These are phyloP conservation scores for Hypena proboscidalis DNA, from an alignment of 2,888 invertebrate genomes.

Conservation along the genomic window DNA sequence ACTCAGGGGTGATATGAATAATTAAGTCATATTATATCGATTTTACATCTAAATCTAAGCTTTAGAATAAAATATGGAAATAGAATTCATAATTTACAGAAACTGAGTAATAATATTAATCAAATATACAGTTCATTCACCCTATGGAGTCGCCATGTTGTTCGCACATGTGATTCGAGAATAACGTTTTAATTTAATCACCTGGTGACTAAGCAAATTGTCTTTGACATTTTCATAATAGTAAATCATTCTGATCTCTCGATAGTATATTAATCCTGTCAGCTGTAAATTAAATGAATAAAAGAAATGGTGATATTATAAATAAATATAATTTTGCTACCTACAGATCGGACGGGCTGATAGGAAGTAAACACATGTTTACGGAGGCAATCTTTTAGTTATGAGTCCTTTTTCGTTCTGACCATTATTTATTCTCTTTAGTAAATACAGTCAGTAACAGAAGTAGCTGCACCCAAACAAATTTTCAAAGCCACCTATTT, in stretches of 20 bases:
- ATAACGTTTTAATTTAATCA: conserved; percentile 1
- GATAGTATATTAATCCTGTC: conserved; percentile 7
- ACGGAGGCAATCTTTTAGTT: conserved; percentile 16
- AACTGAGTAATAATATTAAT: no score
- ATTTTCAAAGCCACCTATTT: no score
- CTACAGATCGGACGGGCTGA: conserved; percentile 20
- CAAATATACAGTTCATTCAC: no score
- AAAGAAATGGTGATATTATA: conserved; percentile 9
- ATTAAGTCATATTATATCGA: no score
- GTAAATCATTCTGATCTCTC: background rate
- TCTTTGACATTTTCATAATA: conserved; percentile 1
- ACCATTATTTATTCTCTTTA: conserved; percentile 15
- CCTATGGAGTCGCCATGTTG: background rate
- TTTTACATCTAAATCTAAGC: no score
- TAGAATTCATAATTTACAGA: no score
- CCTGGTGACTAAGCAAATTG: background rate
- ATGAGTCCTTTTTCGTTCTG: background rate
- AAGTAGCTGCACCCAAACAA: no score
- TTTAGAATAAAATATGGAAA: no score
- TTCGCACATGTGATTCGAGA: background rate
- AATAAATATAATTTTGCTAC: conserved; percentile 6
- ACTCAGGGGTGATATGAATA: no score
- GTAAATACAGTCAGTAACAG: no score
- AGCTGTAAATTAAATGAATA: conserved; percentile 8
- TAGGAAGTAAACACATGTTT: conserved; percentile 20